phyloP scores from a whole-genome alignment of 2,888 invertebrate species.

The Axea sp. region DNA sequence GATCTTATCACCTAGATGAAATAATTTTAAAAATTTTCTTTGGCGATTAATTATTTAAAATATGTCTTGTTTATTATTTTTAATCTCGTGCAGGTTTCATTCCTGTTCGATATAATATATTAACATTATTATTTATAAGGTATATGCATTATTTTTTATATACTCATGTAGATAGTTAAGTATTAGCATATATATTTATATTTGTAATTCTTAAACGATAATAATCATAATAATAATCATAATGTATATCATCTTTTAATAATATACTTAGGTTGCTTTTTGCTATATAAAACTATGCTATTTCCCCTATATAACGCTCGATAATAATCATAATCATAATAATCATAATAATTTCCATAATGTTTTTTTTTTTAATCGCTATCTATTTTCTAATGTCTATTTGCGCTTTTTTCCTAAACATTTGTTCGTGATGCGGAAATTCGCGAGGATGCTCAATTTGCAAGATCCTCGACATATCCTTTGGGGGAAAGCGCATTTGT shows the following conservation, averaged over 20 bases:
- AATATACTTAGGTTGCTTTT: constrained; percentile 71
- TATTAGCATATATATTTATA: constrained; percentile 63
- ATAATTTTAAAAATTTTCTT: constrained; percentile 76
- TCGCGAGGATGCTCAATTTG: constrained; percentile 29
- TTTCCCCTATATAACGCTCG: constrained; percentile 68
- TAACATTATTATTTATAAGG: constrained; percentile 63
- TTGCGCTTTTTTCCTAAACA: constrained; percentile 36
- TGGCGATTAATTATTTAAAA: constrained; percentile 79
- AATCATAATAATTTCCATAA: constrained; percentile 63
- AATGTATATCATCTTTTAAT: constrained; percentile 71
- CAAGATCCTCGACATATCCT: constrained; percentile 29
- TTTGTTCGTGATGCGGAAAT: constrained; percentile 44
- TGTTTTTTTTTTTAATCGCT: constrained; percentile 55
- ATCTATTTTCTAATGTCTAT: constrained; percentile 55
- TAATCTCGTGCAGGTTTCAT: constrained; percentile 63
- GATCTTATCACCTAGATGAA: constrained; percentile 73
- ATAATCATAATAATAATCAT: constrained; percentile 68
- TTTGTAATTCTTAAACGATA: constrained; percentile 64
- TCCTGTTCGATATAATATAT: constrained; percentile 63
- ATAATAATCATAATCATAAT: constrained; percentile 64
- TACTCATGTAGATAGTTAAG: constrained; percentile 66
- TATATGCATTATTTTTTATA: constrained; percentile 60
- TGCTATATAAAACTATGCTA: constrained; percentile 78
- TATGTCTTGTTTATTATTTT: constrained; percentile 74
- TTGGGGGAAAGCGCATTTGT: constrained; percentile 51